Evolutionary conservation across 2,888 invertebrate genomes (phyloP), one percentile per base, ranked within the genome.

Genomic region (Cyclophora albipunctata): DNA sequence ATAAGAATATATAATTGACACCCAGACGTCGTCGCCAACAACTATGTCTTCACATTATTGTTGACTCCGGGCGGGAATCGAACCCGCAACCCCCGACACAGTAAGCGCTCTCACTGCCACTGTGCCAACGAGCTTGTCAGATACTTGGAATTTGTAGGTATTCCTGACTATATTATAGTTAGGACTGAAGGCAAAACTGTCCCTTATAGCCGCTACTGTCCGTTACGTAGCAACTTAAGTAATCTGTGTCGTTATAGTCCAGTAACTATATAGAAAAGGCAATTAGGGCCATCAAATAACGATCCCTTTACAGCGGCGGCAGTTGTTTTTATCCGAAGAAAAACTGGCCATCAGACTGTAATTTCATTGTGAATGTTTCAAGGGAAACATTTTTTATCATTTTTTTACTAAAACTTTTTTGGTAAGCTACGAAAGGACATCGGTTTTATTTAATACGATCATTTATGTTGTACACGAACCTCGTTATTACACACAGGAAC

Each of bases 261-360:
- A 34, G 40, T 7, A 33, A 5, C 6, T 3, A 45, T 42, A 42
- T 47, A 35, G 7, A 34, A 20, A 34, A 43, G 45, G 50, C 53
- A 57, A 54, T 57, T 49, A 54, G 45, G 43, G 52, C 44, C 45
- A 51, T 57, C 51, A 52, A 52, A 54, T 49, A 52, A 47, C 47
- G 42, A 51, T 51, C 45, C 44, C 37, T 41, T 40, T 45, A 47
- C 45, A 34, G 45, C 20, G 20, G 33, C 0, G 45, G 34, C 45
- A 37, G 40, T 40, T 47, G 48, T 49, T 49, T 45, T 49, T 42
- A 7, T 45, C 34, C 20, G 35, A 43, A 47, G 34, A 34, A 50
- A 50, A 54, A 45, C 34, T 6, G 5, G 6, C 4, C 6, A 34
- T 40, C 35, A 5, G 37, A 46, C 45, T 45, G 33, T 49, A 51